These are phyloP conservation scores for Gallinago undulata DNA, from an alignment of 2,113 vertebrate genomes.

Conservation along the genomic window DNA sequence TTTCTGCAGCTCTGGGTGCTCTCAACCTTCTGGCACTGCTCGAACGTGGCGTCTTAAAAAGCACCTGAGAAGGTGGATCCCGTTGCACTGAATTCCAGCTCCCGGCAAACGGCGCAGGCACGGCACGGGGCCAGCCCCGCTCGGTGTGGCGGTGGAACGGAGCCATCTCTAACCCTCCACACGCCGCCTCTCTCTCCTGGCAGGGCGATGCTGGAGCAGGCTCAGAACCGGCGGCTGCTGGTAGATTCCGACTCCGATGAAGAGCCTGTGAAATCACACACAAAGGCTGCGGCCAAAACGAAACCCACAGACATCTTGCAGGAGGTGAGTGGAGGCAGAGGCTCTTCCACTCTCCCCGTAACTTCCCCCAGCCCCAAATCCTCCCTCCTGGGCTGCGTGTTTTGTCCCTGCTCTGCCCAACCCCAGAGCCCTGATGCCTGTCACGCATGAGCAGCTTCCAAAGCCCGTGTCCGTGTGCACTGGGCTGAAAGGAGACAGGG, in stretches of 20 bases:
- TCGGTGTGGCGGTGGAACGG: fast-evolving
- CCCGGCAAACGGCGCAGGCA: fast-evolving
- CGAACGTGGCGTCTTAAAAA: not conserved
- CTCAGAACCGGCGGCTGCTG: conserved; percentile 76
- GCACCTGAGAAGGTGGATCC: not conserved
- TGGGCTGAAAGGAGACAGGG: not conserved
- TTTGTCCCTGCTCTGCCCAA: not conserved
- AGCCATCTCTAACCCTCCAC: fast-evolving
- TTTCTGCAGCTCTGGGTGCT: fast-evolving
- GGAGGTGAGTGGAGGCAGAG: conserved; percentile 27
- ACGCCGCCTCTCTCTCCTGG: fast-evolving
- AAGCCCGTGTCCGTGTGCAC: not conserved
- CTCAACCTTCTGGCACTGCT: not conserved
- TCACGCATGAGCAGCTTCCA: not conserved
- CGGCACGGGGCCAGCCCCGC: fast-evolving
- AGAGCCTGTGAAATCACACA: not conserved
- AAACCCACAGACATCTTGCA: conserved; percentile 87
- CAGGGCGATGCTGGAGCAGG: conserved; percentile 88
- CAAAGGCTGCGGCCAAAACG: fast-evolving
- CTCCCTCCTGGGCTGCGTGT: fast-evolving
- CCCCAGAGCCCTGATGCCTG: not conserved
- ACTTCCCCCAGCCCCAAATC: fast-evolving
- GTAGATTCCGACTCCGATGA: conserved; percentile 86
- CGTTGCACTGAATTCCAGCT: not conserved
- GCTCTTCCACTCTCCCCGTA: not conserved